Percentiles rank a stretch among this genome's conserved stretches.
phyloP scores from a whole-genome alignment of 2,113 vertebrate species.

The Mirza zaza region DNA sequence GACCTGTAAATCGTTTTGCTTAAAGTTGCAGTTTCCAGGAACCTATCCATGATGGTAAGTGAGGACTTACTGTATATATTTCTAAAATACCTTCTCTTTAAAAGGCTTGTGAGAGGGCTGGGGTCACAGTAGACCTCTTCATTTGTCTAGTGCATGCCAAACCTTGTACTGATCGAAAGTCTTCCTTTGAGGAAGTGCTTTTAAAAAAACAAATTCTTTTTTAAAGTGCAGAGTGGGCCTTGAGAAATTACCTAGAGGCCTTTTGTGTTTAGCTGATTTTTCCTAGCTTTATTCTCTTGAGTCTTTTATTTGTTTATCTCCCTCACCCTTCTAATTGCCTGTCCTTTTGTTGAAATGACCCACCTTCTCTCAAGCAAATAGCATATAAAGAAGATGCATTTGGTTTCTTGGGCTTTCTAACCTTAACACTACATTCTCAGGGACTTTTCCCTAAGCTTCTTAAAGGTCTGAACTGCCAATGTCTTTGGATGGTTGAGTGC shows the following conservation, averaged over 20 bases:
- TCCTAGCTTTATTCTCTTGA: constrained; percentile 41
- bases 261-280: constrained; percentile 35
- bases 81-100: constrained; percentile 22
- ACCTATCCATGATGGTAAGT: neutral
- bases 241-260: neutral
- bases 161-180: constrained; percentile 39
- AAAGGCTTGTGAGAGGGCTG: neutral
- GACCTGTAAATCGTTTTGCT: neutral
- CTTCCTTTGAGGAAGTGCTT: constrained; percentile 44
- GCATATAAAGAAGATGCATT: constrained; percentile 45
- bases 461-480: constrained; percentile 47
- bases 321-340: constrained; percentile 24
- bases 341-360: constrained; percentile 19
- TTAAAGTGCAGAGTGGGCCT: neutral
- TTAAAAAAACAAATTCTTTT: constrained; percentile 43
- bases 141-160: neutral
- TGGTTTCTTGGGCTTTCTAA: constrained; percentile 48
- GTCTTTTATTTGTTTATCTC: constrained; percentile 39
- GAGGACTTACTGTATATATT: neutral
- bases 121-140: neutral
- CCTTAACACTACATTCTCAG: neutral
- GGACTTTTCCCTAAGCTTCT: constrained; percentile 54
- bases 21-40: neutral
- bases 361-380: constrained; percentile 17
- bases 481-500: constrained; percentile 46